A percentile compares a stretch with the other conserved stretches of the same genome.
These are phyloP conservation scores for Prinia subflava DNA, from an alignment of 2,113 vertebrate species.

Conservation along the genomic window DNA sequence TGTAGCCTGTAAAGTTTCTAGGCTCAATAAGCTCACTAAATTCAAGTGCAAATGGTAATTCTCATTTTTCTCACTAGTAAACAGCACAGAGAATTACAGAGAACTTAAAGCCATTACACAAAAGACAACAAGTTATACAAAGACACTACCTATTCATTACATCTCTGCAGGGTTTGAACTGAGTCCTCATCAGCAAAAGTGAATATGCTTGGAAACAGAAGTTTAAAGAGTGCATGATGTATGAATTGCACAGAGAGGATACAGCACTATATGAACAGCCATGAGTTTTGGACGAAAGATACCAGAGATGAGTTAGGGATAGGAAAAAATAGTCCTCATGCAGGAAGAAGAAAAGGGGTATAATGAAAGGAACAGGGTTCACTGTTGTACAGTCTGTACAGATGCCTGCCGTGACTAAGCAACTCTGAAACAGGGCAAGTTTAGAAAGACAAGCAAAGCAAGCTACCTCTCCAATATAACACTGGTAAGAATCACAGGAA, in stretches of 20 bases:
- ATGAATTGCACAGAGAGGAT: neutral
- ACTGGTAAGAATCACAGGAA: neutral
- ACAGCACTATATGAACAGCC: neutral
- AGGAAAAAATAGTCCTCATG: neutral
- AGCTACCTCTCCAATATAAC: neutral
- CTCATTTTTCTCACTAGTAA: neutral
- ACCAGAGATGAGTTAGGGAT: neutral
- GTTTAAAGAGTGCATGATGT: neutral
- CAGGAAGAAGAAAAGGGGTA: neutral
- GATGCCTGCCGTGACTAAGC: neutral
- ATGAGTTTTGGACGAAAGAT: neutral
- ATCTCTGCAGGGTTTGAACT: neutral
- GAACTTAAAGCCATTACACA: neutral
- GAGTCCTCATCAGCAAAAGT: neutral
- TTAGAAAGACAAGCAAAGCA: neutral
- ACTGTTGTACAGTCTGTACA: neutral
- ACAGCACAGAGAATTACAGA: neutral
- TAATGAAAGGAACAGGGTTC: neutral
- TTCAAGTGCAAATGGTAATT: neutral
- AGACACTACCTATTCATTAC: neutral
- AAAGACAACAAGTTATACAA: neutral
- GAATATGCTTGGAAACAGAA: neutral
- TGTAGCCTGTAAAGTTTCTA: neutral
- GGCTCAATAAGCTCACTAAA: neutral
- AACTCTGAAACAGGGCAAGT: neutral